Base-by-base conservation (phyloP, 2,888 invertebrate genomes). In the Cheilosia vulpina region DNA sequence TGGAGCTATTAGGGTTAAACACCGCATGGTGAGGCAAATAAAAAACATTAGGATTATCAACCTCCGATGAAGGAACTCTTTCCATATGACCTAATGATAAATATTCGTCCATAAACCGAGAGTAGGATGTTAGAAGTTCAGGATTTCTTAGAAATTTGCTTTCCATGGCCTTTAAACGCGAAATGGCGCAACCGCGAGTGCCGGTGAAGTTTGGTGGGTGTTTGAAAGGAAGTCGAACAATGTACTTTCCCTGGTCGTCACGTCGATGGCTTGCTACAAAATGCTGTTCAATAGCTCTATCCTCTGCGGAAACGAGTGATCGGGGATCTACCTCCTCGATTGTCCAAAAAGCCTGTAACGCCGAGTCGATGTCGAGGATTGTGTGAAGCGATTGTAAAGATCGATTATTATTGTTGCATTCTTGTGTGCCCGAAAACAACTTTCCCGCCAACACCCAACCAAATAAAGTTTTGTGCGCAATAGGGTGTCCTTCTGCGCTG, bases 41-140 rank as follows among this genome's bases (percentile, higher is more conserved):
- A 27, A 27, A 9, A 31, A 87, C n/a, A n/a, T n/a, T n/a, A n/a
- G n/a, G n/a, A n/a, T n/a, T n/a, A n/a, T n/a, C n/a, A n/a, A n/a
- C n/a, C n/a, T n/a, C n/a, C n/a, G n/a, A n/a, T n/a, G n/a, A n/a
- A n/a, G n/a, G n/a, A n/a, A n/a, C 17, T 11, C 55, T 34, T 13
- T 45, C 58, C 85, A 87, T 87, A 24, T 87, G 87, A 0, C 78
- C 85, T 19, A 83, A 31, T 3, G 11, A n/a, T 6, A 83, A 27
- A 60, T 88, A 87, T 24, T 87, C 81, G 1, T 76, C 41, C 45
- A 88, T 53, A 62, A 88, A 87, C 11, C 53, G 24, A 11, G 50
- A 50, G 7, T 38, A 38, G 38, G 38, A 38, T 38, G 19, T 58
- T 27, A 57, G 82, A 85, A 53, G 72, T 62, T 24, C 53, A 11